phyloP scores from a whole-genome alignment of 2,113 vertebrate genomes.

The Acrocephalus arundinaceus region DNA sequence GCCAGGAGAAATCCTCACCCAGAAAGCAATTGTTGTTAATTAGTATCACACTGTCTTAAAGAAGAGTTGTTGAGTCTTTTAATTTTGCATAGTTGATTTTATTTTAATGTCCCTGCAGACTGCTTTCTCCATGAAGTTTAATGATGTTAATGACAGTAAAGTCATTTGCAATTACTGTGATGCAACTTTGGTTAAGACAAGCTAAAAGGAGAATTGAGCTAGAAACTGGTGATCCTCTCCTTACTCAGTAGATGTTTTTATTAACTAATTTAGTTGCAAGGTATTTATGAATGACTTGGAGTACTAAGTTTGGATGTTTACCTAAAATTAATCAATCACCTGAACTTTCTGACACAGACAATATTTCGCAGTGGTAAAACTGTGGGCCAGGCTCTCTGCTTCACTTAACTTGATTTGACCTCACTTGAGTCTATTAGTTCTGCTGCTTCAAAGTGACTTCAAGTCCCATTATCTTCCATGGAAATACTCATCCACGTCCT shows the following conservation, averaged over 20 bases:
- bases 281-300: background rate
- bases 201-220: background rate
- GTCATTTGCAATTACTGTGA: constrained; percentile 38
- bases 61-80: constrained; percentile 48
- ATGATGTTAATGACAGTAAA: constrained; percentile 33
- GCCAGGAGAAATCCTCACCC: background rate
- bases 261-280: constrained; percentile 42
- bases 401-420: background rate
- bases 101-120: constrained; percentile 32
- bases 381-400: background rate
- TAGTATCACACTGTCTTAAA: constrained; percentile 36
- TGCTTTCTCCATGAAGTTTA: constrained; percentile 32
- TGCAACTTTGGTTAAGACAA: constrained; percentile 17
- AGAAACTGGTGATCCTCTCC: constrained; percentile 1
- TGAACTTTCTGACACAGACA: background rate
- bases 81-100: constrained; percentile 57
- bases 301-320: background rate
- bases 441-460: background rate
- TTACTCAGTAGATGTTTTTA: constrained; percentile 8
- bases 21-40: constrained; percentile 54
- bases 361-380: background rate
- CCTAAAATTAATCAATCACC: background rate
- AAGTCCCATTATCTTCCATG: background rate
- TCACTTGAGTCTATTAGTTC: background rate
- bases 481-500: background rate